Percentiles rank a stretch among this genome's conserved stretches.
Evolutionary conservation across 2,113 vertebrate genomes (phyloP).

Genomic region (Oxyruncus cristatus): DNA sequence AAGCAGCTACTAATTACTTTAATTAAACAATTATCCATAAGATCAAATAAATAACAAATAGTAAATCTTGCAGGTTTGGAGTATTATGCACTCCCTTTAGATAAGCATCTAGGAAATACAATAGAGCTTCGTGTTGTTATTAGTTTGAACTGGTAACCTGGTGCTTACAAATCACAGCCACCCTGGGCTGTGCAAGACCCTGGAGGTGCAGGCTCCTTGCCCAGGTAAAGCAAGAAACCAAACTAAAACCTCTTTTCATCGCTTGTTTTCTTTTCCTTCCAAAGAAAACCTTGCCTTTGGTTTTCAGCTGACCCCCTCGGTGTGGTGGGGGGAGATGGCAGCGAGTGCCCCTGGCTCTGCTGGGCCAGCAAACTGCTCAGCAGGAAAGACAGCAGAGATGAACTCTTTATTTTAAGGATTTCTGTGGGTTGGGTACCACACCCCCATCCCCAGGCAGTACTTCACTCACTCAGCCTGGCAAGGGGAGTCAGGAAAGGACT

Average conservation of each 20-base stretch:
- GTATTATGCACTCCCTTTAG: neutral
- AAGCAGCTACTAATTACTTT: constrained; percentile 57
- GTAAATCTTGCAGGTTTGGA: constrained; percentile 30
- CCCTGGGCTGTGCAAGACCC: neutral
- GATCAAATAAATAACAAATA: constrained; percentile 61
- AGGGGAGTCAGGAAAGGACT: neutral
- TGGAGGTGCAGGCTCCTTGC: neutral
- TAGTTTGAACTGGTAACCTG: neutral
- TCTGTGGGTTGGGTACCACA: neutral
- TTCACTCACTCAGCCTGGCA: neutral
- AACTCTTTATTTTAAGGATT: neutral
- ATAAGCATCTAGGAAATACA: constrained; percentile 46
- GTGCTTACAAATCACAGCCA: neutral
- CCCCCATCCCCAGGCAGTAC: neutral
- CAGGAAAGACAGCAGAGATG: accelerated
- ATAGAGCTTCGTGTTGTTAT: neutral
- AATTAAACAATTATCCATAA: constrained; percentile 51
- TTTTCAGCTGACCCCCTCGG: neutral
- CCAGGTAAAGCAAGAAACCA: neutral
- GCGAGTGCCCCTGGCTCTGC: neutral
- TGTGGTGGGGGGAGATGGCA: neutral
- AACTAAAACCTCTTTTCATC: neutral
- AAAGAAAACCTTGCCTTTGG: neutral
- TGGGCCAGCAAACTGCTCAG: neutral
- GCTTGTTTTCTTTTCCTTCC: neutral